Evolutionary conservation across 2,113 vertebrate species (phyloP).

Genomic region (Eulemur macaco): DNA sequence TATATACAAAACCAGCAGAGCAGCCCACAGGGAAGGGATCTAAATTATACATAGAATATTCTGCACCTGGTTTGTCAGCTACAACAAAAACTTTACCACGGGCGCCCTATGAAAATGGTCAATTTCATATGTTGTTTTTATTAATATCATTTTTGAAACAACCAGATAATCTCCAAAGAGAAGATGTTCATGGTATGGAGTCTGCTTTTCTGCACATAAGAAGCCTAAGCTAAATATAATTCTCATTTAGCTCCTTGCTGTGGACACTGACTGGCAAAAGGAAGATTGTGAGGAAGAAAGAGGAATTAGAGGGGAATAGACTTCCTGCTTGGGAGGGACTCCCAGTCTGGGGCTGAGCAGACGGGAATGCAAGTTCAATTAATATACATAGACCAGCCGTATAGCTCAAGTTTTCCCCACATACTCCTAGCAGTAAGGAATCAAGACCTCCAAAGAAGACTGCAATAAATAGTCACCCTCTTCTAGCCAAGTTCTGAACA

Average conservation of each 20-base stretch:
- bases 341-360: not conserved
- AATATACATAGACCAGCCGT: not conserved
- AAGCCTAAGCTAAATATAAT: slow-evolving; percentile 43
- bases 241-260: slow-evolving; percentile 24
- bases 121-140: slow-evolving; percentile 56
- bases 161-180: slow-evolving; percentile 38
- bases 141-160: slow-evolving; percentile 62
- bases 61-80: slow-evolving; percentile 76
- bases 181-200: not conserved
- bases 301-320: not conserved
- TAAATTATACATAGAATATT: slow-evolving; percentile 79
- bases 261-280: not conserved
- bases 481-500: not conserved
- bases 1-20: slow-evolving; percentile 76
- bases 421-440: not conserved
- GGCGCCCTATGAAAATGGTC: slow-evolving; percentile 71
- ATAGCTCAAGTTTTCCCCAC: not conserved
- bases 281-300: not conserved
- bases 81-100: slow-evolving; percentile 40
- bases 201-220: not conserved
- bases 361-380: slow-evolving; percentile 2
- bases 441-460: not conserved
- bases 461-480: not conserved
- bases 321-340: not conserved
- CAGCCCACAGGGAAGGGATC: slow-evolving; percentile 65